These are phyloP conservation scores for Falcaria lacertinaria DNA, from an alignment of 2,888 invertebrate species.

Conservation along the genomic window DNA sequence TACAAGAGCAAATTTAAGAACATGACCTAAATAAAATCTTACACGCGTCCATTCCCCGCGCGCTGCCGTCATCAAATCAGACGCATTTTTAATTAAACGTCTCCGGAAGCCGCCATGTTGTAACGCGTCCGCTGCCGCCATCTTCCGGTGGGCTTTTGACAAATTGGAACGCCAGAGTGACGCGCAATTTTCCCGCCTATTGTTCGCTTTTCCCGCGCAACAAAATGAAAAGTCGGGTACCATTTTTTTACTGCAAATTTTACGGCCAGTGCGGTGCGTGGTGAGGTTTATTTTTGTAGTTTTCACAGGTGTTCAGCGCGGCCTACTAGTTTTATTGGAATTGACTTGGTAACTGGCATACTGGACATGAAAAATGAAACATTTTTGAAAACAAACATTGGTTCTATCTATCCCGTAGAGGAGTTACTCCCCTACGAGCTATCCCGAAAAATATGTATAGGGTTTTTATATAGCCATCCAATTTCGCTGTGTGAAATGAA, in stretches of 20 bases:
- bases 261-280: conserved; percentile 44
- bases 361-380: background rate
- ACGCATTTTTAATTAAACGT: conserved; percentile 76
- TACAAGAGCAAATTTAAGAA: background rate
- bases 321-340: conserved; percentile 58
- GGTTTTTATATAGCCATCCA: too few species aligned
- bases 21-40: conserved; percentile 2
- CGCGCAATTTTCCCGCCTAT: conserved; percentile 79
- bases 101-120: conserved; percentile 69
- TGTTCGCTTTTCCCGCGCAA: conserved; percentile 75
- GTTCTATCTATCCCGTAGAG: too few species aligned
- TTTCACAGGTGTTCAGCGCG: conserved; percentile 50
- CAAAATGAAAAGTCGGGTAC: conserved; percentile 76
- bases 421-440: too few species aligned
- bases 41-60: conserved; percentile 40
- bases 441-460: too few species aligned
- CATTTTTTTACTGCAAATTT: conserved; percentile 59
- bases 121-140: conserved; percentile 63
- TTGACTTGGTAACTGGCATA: conserved; percentile 23
- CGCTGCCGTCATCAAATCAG: conserved; percentile 61
- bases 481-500: too few species aligned
- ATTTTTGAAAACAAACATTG: background rate
- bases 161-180: conserved; percentile 78
- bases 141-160: conserved; percentile 76
- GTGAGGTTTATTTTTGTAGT: conserved; percentile 40